Evolutionary conservation across 2,888 invertebrate species (phyloP), one percentile per base, ranked within the genome.

Genomic region (Chironomus riparius): DNA sequence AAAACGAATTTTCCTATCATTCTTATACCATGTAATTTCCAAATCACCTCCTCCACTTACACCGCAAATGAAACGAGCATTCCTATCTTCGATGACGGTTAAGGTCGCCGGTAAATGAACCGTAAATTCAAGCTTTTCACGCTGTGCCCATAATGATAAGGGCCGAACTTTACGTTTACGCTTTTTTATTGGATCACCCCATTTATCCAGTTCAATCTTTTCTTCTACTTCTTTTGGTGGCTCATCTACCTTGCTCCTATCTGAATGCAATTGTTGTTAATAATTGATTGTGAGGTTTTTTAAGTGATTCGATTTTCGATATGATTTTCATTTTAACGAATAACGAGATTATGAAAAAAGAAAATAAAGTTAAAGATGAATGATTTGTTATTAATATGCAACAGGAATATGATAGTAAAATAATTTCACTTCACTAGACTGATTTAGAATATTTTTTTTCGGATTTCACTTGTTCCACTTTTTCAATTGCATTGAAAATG

Each of bases 161-260:
- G 74, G 74, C 24, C 74, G 74, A 10, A 74, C 24, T 10, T 65
- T 68, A 12, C 68, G 47, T 62, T 74, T 74, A 10, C 38, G 28
- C 38, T 68, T 73, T 15, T 73, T 74, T 12, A 74, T 74, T 15
- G 74, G 74, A 47, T 74, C 68, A n/a, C 74, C 74, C 65, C 68
- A 65, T 47, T 74, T 74, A 47, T 74, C 74, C 22, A 68, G 48
- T 68, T 68, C 68, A 15, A 48, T 12, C 68, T 74, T 74, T n/a
- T 74, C 74, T 10, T 38, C 47, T 15, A 7, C 73, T 18, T 13
- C 28, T 10, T n/a, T 18, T 22, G 21, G 21, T 18, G 74, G 68
- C 21, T 74, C 21, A 21, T 65, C 47, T 4, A 47, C 21, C 13
- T 65, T 65, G 12, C 21, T 65, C 10, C 65, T 24, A 65, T 65